Percentiles rank a stretch among this genome's conserved stretches.
These are phyloP conservation scores for Saiga tatarica DNA, from an alignment of 2,113 vertebrate genomes.

Conservation along the genomic window DNA sequence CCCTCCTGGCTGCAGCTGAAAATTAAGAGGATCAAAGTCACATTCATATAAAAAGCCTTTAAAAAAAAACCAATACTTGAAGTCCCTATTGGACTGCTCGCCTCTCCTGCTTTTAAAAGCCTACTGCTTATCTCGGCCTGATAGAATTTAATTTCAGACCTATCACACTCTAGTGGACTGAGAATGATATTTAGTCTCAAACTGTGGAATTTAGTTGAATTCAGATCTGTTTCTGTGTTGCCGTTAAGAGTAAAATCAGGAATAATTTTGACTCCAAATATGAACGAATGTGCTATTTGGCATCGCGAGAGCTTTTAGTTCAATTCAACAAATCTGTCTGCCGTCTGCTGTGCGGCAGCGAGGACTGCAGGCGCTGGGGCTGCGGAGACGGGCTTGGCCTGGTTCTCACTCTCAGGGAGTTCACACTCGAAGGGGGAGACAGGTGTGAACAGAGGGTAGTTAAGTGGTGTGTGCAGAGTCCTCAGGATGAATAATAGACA, in stretches of 20 bases:
- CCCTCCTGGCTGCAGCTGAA: not conserved
- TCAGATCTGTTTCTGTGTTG: not conserved
- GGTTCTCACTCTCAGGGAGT: not conserved
- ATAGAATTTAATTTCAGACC: constrained; percentile 25
- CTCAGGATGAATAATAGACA: not conserved
- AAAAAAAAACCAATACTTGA: not conserved
- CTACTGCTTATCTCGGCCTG: not conserved
- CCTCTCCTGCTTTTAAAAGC: not conserved
- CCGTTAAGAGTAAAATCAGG: not conserved
- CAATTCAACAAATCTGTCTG: not conserved
- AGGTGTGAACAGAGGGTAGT: not conserved
- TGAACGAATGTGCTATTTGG: not conserved
- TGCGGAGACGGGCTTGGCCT: not conserved
- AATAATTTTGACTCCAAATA: not conserved
- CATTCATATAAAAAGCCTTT: not conserved
- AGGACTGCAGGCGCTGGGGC: not conserved
- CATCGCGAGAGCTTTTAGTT: not conserved
- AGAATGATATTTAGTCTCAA: not conserved
- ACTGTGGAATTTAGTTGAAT: not conserved
- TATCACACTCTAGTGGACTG: not conserved
- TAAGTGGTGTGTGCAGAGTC: not conserved
- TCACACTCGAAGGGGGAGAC: not conserved
- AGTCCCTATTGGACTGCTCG: not conserved
- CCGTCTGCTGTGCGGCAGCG: not conserved
- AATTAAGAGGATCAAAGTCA: constrained; percentile 18